These are phyloP conservation scores for Limnothrissa miodon DNA, from an alignment of 2,113 vertebrate species.

Conservation along the genomic window DNA sequence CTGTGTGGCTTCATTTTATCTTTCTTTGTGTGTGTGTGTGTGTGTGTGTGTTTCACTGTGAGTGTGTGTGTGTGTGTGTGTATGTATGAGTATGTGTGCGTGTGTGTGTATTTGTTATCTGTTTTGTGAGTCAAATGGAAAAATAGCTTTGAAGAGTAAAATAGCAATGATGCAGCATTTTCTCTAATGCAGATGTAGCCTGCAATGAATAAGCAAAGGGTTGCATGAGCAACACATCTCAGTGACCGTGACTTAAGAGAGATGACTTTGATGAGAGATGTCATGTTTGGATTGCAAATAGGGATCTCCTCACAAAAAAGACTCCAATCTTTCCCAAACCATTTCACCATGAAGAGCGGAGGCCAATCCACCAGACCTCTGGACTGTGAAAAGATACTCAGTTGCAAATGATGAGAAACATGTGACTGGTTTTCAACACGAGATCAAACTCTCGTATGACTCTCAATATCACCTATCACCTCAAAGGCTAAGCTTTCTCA, in stretches of 20 bases:
- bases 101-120: not conserved
- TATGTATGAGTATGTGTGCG: not conserved
- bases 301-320: constrained; percentile 8
- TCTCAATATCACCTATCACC: not conserved
- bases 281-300: not conserved
- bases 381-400: constrained; percentile 15
- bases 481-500: not conserved
- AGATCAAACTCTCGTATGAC: not conserved
- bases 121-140: not conserved
- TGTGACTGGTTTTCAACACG: not conserved
- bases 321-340: not conserved
- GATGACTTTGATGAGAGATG: not conserved
- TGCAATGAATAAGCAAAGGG: not conserved
- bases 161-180: not conserved
- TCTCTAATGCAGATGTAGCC: not conserved
- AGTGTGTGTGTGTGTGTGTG: not conserved
- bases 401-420: constrained; percentile 2
- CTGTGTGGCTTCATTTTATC: not conserved
- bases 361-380: not conserved
- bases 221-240: not conserved
- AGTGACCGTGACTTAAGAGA: not conserved
- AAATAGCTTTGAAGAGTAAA: not conserved
- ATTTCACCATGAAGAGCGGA: not conserved
- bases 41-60: not conserved
- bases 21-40: not conserved